These are phyloP conservation scores for Hyles vespertilio DNA, from an alignment of 1,140 invertebrate species.

Conservation along the genomic window DNA sequence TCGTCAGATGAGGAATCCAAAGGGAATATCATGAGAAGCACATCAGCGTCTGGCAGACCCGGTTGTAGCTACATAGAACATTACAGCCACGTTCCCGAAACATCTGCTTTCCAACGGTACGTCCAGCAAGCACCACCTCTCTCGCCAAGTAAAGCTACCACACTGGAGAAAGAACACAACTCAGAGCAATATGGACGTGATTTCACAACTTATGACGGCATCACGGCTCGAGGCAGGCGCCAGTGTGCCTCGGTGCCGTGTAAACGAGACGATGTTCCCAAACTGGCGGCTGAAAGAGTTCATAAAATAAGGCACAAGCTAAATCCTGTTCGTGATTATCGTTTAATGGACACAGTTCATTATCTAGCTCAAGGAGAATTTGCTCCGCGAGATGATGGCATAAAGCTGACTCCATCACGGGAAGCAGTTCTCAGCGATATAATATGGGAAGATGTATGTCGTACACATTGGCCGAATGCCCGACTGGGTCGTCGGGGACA, in stretches of 20 bases:
- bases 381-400: conserved; percentile 64
- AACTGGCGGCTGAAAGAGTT: conserved; percentile 58
- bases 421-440: conserved; percentile 70
- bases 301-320: conserved; percentile 65
- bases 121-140: conserved; percentile 47
- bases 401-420: conserved; percentile 64
- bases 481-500: conserved; percentile 50
- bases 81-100: conserved; percentile 63
- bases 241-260: conserved; percentile 61
- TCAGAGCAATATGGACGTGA: conserved; percentile 67
- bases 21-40: conserved; percentile 31
- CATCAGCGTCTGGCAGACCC: conserved; percentile 31
- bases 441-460: conserved; percentile 70
- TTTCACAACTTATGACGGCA: conserved; percentile 63
- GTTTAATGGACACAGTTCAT: conserved; percentile 68
- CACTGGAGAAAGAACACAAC: conserved; percentile 61
- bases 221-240: conserved; percentile 54
- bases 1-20: conserved; percentile 52
- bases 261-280: conserved; percentile 55
- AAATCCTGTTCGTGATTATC: conserved; percentile 63
- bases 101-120: conserved; percentile 61
- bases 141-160: conserved; percentile 53
- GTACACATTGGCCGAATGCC: conserved; percentile 65
- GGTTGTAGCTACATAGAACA: conserved; percentile 66
- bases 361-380: conserved; percentile 70